Percentiles rank a stretch among this genome's conserved stretches.
phyloP scores from a whole-genome alignment of 2,113 vertebrate species.

The Erythrolamprus reginae region DNA sequence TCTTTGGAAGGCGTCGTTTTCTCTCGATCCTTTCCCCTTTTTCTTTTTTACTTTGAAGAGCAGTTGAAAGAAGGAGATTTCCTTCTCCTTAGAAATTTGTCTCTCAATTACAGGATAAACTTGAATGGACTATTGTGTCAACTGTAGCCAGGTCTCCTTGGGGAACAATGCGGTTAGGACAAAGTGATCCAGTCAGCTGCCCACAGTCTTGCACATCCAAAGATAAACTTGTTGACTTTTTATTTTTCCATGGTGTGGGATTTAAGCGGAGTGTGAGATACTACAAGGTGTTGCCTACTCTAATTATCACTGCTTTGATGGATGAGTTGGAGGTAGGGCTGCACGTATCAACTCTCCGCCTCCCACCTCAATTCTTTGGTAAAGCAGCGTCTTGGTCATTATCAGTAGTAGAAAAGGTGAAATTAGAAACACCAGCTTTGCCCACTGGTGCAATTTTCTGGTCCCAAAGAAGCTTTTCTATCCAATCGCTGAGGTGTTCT shows the following conservation, averaged over 20 bases:
- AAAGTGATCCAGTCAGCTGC: background rate
- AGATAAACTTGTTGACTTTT: constrained; percentile 15
- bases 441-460: background rate
- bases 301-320: background rate
- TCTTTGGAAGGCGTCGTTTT: background rate
- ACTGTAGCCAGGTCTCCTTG: background rate
- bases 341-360: background rate
- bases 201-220: constrained; percentile 13
- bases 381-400: background rate
- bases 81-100: background rate
- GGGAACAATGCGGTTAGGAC: background rate
- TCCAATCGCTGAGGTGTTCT: background rate
- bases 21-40: no score
- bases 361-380: background rate
- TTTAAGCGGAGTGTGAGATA: background rate
- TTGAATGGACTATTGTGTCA: constrained; percentile 19
- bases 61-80: background rate
- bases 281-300: background rate
- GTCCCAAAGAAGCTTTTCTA: background rate
- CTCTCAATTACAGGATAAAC: background rate
- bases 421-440: background rate
- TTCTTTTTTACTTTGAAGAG: background rate
- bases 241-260: background rate
- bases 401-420: background rate
- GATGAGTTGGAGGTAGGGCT: background rate